A percentile compares a stretch with the other conserved stretches of the same genome.
phyloP scores from a whole-genome alignment of 2,888 invertebrate genomes.

The Acholoe squamosa region DNA sequence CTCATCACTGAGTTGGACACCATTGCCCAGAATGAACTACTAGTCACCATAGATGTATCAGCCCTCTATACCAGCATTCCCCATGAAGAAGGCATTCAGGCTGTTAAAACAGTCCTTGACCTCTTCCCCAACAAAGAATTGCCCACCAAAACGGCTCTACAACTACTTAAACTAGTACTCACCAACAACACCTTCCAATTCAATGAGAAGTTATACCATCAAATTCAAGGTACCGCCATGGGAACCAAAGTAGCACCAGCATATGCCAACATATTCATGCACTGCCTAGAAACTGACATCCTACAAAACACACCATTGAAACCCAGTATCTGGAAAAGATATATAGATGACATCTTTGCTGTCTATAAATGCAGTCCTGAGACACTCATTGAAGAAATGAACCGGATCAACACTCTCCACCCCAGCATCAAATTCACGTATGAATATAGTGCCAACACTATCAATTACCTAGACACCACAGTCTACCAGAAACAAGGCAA shows the following conservation, averaged over 20 bases:
- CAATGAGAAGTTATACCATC: background rate
- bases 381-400: background rate
- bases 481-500: background rate
- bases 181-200: background rate
- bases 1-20: background rate
- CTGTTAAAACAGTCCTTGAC: background rate
- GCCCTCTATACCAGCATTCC: background rate
- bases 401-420: background rate
- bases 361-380: background rate
- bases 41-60: background rate
- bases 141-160: background rate
- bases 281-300: background rate
- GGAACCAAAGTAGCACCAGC: constrained; percentile 8
- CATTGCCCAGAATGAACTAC: background rate
- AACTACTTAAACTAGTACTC: background rate
- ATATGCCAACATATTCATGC: constrained; percentile 34
- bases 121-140: background rate
- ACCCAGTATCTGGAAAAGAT: background rate
- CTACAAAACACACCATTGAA: background rate
- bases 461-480: constrained; percentile 55
- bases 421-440: constrained; percentile 32
- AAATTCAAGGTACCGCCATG: constrained; percentile 45
- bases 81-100: background rate
- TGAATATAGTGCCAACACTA: background rate
- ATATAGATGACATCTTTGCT: constrained; percentile 23